Conservation (phyloP, 2,113 vertebrate genomes). For the Cephalophus harveyi region DNA sequence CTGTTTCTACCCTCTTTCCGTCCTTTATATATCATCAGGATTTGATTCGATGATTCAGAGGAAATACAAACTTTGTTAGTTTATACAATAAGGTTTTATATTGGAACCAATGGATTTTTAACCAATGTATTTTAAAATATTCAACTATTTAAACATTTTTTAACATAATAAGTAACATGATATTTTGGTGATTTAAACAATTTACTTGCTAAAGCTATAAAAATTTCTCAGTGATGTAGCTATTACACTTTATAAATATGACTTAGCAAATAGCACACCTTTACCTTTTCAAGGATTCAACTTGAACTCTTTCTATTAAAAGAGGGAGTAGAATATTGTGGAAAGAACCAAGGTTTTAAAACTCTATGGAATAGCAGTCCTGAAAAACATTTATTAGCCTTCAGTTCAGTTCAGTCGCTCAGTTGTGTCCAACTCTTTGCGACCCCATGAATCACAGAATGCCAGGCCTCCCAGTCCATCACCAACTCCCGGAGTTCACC, state of each 20-base stretch:
- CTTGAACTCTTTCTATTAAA: background rate
- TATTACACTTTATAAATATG: background rate
- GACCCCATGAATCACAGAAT: too few species aligned
- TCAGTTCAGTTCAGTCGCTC: background rate
- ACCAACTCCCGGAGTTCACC: too few species aligned
- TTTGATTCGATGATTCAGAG: background rate
- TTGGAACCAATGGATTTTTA: background rate
- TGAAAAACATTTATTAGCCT: background rate
- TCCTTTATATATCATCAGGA: background rate
- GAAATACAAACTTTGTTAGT: background rate
- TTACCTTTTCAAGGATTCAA: background rate
- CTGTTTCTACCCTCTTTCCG: background rate
- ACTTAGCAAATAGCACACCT: background rate
- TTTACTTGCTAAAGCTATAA: background rate
- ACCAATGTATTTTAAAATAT: background rate
- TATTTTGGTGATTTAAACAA: background rate
- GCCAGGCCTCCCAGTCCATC: too few species aligned
- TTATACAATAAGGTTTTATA: background rate
- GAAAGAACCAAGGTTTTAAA: background rate
- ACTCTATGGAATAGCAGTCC: background rate
- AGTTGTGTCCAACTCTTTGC: accelerated
- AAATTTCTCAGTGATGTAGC: background rate
- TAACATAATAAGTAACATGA: background rate
- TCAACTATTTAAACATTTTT: background rate
- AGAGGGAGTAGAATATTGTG: background rate